Evolutionary conservation across 53 echinoderm and acorn worm genomes (phyloP).

Genomic region (Antedon mediterranea): DNA sequence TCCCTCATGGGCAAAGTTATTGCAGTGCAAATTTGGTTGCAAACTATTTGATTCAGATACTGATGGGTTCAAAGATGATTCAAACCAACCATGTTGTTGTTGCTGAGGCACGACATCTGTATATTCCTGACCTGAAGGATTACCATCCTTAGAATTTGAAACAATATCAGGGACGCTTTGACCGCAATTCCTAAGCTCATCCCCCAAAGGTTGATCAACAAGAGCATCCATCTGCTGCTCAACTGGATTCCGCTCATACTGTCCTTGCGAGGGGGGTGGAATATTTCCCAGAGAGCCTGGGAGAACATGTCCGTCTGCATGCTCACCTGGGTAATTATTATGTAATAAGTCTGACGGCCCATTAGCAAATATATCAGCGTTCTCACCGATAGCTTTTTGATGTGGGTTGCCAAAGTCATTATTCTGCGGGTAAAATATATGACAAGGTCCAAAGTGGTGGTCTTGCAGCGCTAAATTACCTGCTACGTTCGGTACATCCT

Average conservation of each 20-base stretch:
- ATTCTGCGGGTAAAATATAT: not conserved
- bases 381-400: not conserved
- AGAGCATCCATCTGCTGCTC: slow-evolving; percentile 12
- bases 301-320: not conserved
- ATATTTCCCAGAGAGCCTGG: not conserved
- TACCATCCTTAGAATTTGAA: not conserved
- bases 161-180: not conserved
- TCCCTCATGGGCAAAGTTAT: not conserved
- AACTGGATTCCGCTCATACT: not conserved
- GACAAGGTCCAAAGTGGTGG: not conserved
- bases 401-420: not conserved
- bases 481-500: not conserved
- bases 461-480: not conserved
- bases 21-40: not conserved
- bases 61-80: not conserved
- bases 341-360: not conserved
- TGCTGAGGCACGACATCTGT: not conserved
- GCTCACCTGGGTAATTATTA: not conserved
- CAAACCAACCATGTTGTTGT: not conserved
- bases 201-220: slow-evolving; percentile 6
- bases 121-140: not conserved
- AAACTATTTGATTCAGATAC: not conserved
- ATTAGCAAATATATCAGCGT: not conserved
- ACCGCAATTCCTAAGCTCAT: not conserved
- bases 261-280: not conserved